These are phyloP conservation scores for Podarcis lilfordi DNA, from an alignment of 2,797 vertebrate species.

Conservation along the genomic window DNA sequence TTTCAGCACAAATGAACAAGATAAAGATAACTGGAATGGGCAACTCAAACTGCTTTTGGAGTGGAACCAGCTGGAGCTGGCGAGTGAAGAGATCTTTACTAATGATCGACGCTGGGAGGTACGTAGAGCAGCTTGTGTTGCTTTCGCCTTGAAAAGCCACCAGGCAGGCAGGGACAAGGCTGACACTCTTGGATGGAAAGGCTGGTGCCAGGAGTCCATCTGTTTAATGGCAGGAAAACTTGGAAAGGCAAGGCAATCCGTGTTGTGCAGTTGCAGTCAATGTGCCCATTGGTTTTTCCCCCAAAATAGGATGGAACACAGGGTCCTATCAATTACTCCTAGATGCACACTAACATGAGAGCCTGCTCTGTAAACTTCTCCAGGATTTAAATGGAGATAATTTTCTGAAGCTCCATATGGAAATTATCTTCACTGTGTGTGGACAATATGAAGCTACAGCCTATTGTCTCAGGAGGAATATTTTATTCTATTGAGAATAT, in stretches of 20 bases:
- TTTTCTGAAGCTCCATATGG: background rate
- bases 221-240: background rate
- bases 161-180: background rate
- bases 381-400: background rate
- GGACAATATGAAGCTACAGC: background rate
- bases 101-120: slow-evolving; percentile 84
- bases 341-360: background rate
- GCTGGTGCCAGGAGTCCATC: background rate
- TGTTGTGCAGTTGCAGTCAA: background rate
- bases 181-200: background rate
- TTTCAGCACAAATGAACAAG: slow-evolving; percentile 81
- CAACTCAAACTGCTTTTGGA: slow-evolving; percentile 83
- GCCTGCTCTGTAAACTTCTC: background rate
- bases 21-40: slow-evolving; percentile 82
- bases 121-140: background rate
- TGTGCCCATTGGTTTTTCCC: background rate
- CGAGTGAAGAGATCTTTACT: slow-evolving; percentile 83
- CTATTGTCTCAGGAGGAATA: background rate
- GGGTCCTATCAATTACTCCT: background rate
- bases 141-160: background rate
- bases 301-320: background rate
- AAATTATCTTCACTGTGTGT: background rate
- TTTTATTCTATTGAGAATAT: background rate
- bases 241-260: background rate
- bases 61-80: slow-evolving; percentile 83